These are phyloP conservation scores for Silurus lanzhouensis DNA, from an alignment of 2,797 vertebrate species.

Conservation along the genomic window DNA sequence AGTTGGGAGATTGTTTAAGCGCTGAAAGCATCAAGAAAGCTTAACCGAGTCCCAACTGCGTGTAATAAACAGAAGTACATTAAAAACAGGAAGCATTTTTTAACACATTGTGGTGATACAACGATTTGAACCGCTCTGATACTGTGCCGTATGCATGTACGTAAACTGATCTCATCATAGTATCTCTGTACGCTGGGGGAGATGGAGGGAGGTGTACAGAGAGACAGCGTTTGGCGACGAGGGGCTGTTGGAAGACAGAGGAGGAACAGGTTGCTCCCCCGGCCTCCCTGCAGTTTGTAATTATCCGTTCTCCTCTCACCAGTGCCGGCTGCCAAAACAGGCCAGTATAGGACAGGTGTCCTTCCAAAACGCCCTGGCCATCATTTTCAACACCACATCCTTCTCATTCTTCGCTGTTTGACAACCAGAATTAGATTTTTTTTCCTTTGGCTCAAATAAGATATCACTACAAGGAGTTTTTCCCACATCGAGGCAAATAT, in stretches of 20 bases:
- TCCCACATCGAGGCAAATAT: neutral
- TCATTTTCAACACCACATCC: conserved; percentile 39
- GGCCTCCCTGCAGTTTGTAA: conserved; percentile 64
- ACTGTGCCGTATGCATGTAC: neutral
- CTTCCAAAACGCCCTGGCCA: conserved; percentile 51
- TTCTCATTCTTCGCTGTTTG: neutral
- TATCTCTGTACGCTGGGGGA: conserved; percentile 9
- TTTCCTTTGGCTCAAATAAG: conserved; percentile 5
- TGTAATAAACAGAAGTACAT: neutral
- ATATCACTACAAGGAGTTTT: conserved; percentile 14
- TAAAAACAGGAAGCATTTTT: neutral
- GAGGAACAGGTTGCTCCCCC: conserved; percentile 63
- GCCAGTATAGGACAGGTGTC: conserved; percentile 56
- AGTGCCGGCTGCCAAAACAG: conserved; percentile 55
- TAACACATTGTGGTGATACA: neutral
- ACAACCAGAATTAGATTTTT: neutral
- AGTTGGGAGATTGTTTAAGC: neutral
- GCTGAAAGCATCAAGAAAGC: neutral
- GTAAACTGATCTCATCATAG: neutral
- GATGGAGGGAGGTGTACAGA: conserved; percentile 27
- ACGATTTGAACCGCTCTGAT: neutral
- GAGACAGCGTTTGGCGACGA: conserved; percentile 45
- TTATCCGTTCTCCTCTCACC: conserved; percentile 60
- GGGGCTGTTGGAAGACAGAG: conserved; percentile 57
- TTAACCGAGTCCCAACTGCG: neutral